Conservation (phyloP, 2,113 vertebrate genomes). For the Pimephales promelas region DNA sequence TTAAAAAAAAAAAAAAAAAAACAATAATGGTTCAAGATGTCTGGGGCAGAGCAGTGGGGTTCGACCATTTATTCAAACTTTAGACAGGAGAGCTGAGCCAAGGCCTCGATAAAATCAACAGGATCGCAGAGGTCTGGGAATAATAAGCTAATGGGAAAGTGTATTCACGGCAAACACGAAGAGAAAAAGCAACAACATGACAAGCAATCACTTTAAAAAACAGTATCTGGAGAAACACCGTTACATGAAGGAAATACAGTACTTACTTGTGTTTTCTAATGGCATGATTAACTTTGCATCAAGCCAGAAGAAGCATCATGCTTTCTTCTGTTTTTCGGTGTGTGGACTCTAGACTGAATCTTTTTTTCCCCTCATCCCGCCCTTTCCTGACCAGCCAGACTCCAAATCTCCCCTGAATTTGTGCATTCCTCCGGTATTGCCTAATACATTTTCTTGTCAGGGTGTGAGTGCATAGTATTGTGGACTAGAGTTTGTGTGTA, state of each 20-base stretch:
- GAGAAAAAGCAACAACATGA: constrained; percentile 7
- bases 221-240: not conserved
- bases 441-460: constrained; percentile 51
- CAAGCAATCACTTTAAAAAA: not conserved
- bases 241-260: constrained; percentile 1
- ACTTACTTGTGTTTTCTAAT: constrained; percentile 4
- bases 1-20: not conserved
- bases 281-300: not conserved
- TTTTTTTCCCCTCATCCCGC: constrained; percentile 22
- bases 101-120: constrained; percentile 56
- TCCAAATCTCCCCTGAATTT: constrained; percentile 55
- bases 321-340: not conserved
- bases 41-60: constrained; percentile 31
- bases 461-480: constrained; percentile 44
- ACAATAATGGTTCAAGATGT: constrained; percentile 57
- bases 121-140: constrained; percentile 50
- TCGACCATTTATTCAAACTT: constrained; percentile 55
- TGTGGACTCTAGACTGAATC: not conserved
- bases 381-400: constrained; percentile 54
- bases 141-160: constrained; percentile 59
- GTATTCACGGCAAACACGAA: constrained; percentile 41
- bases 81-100: constrained; percentile 45
- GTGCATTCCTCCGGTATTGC: constrained; percentile 60
- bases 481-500: constrained; percentile 4
- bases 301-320: constrained; percentile 1